These are phyloP conservation scores for Ctenodactylus gundi DNA, from an alignment of 2,113 vertebrate genomes.

Conservation along the genomic window DNA sequence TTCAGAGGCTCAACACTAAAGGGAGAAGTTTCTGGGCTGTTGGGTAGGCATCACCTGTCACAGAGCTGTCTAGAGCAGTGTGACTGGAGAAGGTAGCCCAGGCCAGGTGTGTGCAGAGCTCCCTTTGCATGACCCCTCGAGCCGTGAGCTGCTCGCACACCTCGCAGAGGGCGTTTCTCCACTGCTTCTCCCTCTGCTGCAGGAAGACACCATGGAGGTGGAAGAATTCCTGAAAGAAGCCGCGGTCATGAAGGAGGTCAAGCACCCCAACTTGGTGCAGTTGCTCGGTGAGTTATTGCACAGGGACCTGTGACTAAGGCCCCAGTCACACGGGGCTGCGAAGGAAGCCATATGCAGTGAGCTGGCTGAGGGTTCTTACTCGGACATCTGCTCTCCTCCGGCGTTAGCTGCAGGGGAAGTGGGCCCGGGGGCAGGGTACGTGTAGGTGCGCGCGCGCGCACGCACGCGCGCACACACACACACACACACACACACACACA, in stretches of 20 bases:
- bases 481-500: too few species aligned
- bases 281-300: slow-evolving; percentile 90
- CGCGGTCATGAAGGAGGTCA: slow-evolving; percentile 99
- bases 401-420: slow-evolving; percentile 57
- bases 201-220: slow-evolving; percentile 99
- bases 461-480: too few species aligned
- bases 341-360: too few species aligned
- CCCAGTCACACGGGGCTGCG: not conserved
- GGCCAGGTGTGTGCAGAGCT: not conserved
- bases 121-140: not conserved
- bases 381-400: slow-evolving; percentile 65
- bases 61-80: not conserved
- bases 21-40: not conserved
- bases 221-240: slow-evolving; percentile 99
- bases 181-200: not conserved
- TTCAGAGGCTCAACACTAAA: not conserved
- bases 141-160: not conserved
- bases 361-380: slow-evolving; percentile 25
- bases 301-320: slow-evolving; percentile 61
- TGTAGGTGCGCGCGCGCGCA: too few species aligned
- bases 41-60: not conserved
- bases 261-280: slow-evolving; percentile 98
- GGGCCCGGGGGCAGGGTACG: not conserved
- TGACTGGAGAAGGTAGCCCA: not conserved
- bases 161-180: slow-evolving; percentile 47